A percentile compares a stretch with the other conserved stretches of the same genome.
These are phyloP conservation scores for Drosophila simulans DNA, from an alignment of 1,140 invertebrate genomes.

Conservation along the genomic window DNA sequence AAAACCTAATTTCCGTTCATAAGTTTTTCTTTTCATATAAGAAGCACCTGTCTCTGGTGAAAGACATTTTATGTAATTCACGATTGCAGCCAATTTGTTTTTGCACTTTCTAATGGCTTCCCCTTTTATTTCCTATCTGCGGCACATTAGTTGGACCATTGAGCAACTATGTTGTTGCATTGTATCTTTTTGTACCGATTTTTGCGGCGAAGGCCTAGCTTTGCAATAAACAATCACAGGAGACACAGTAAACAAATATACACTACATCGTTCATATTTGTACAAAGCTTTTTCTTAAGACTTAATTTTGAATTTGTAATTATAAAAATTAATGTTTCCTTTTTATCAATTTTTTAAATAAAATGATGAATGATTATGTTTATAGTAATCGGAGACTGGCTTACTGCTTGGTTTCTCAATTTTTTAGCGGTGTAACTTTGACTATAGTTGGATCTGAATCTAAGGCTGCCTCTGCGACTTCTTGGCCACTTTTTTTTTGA, in stretches of 20 bases:
- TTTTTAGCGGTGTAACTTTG: not conserved
- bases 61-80: slow-evolving; percentile 31
- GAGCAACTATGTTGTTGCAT: slow-evolving; percentile 64
- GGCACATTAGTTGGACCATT: slow-evolving; percentile 76
- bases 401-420: too few relatives aligned
- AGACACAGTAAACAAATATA: slow-evolving; percentile 31
- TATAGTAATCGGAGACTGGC: too few relatives aligned
- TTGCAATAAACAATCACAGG: slow-evolving; percentile 68
- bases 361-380: too few relatives aligned
- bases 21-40: not conserved
- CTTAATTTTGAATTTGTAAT: too few relatives aligned
- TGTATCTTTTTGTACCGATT: slow-evolving; percentile 19
- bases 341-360: too few relatives aligned
- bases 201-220: slow-evolving; percentile 8
- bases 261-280: too few relatives aligned
- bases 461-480: slow-evolving; percentile 28
- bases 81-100: slow-evolving; percentile 58
- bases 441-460: slow-evolving; percentile 16
- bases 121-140: slow-evolving; percentile 54
- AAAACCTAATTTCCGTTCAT: not conserved
- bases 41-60: slow-evolving; percentile 10
- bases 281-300: too few relatives aligned
- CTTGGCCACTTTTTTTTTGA: slow-evolving; percentile 20
- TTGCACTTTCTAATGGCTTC: slow-evolving; percentile 73
- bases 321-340: too few relatives aligned